Conservation (phyloP, 2,888 invertebrate genomes). For the Melolontha melolontha region DNA sequence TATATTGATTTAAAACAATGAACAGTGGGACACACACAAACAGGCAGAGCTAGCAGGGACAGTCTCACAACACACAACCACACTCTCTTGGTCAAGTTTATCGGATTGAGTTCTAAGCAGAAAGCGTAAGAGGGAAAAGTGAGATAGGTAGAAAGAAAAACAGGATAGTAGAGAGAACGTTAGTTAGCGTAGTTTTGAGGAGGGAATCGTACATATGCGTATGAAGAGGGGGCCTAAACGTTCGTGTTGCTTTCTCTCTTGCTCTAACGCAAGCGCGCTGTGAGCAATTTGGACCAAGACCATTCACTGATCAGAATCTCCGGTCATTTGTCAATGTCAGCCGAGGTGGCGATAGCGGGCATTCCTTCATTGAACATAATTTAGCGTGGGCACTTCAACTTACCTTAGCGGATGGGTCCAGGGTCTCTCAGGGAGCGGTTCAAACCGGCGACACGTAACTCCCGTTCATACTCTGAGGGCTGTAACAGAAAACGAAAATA, state of each 20-base stretch:
- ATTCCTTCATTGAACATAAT: constrained; percentile 63
- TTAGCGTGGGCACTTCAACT: constrained; percentile 56
- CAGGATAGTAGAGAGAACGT: not conserved
- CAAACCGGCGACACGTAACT: constrained; percentile 83
- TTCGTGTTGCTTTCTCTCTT: constrained; percentile 18
- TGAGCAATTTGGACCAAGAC: constrained; percentile 65
- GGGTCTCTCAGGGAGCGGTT: constrained; percentile 64
- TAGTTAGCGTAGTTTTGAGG: not conserved
- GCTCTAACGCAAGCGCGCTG: constrained; percentile 47
- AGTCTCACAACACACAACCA: constrained; percentile 39
- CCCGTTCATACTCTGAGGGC: constrained; percentile 79
- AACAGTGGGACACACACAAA: constrained; percentile 43
- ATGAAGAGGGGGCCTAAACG: constrained; percentile 18
- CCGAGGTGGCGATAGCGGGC: constrained; percentile 66
- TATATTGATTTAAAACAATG: constrained; percentile 62
- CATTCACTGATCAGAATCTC: constrained; percentile 80
- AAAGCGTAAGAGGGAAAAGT: constrained; percentile 40
- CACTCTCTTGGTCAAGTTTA: constrained; percentile 54
- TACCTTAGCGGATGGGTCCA: constrained; percentile 60
- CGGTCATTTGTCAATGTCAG: constrained; percentile 84
- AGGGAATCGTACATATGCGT: not conserved
- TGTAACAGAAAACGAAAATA: constrained; percentile 70
- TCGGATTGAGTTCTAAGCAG: constrained; percentile 59
- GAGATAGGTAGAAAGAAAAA: constrained; percentile 8
- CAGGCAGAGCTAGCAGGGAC: constrained; percentile 52